Conservation (phyloP, 2,888 invertebrate genomes). For the Zygothrica quintamaculata region DNA sequence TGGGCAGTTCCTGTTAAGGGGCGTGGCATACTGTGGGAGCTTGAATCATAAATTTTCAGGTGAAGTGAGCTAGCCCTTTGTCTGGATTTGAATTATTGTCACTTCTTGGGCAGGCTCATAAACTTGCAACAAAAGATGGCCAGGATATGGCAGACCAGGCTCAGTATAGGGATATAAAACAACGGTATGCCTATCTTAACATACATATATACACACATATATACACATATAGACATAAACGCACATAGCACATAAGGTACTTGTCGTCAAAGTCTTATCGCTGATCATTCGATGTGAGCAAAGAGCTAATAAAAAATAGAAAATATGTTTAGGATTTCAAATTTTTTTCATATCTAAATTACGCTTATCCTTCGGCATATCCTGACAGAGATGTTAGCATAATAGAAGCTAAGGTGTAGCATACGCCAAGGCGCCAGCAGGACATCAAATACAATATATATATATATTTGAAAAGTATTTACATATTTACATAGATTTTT, state of each 20-base stretch:
- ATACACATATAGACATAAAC: background rate
- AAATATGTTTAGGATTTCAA: conserved; percentile 65
- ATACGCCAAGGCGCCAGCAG: conserved; percentile 36
- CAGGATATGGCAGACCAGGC: conserved; percentile 31
- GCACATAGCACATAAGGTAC: conserved; percentile 13
- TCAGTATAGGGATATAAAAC: conserved; percentile 22
- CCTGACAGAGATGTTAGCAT: conserved; percentile 23
- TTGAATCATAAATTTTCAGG: conserved; percentile 69
- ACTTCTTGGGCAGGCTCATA: conserved; percentile 56
- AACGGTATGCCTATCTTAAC: conserved; percentile 2
- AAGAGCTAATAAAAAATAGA: conserved; percentile 57
- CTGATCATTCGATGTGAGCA: conserved; percentile 31
- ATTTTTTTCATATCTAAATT: conserved; percentile 68
- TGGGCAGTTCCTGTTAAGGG: conserved; percentile 23
- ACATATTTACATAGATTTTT: background rate
- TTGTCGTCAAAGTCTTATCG: conserved; percentile 41
- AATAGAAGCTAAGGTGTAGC: conserved; percentile 33
- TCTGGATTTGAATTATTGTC: conserved; percentile 75
- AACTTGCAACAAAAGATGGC: conserved; percentile 48
- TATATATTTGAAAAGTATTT: conserved; percentile 1
- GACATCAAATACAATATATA: background rate
- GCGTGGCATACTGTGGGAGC: conserved; percentile 16
- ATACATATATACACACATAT: conserved; percentile 6
- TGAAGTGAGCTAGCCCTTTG: conserved; percentile 66
- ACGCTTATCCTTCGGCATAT: conserved; percentile 57